Base-by-base conservation (phyloP, 64 coral and sea anemone species). In the Actinia tenebrosa region DNA sequence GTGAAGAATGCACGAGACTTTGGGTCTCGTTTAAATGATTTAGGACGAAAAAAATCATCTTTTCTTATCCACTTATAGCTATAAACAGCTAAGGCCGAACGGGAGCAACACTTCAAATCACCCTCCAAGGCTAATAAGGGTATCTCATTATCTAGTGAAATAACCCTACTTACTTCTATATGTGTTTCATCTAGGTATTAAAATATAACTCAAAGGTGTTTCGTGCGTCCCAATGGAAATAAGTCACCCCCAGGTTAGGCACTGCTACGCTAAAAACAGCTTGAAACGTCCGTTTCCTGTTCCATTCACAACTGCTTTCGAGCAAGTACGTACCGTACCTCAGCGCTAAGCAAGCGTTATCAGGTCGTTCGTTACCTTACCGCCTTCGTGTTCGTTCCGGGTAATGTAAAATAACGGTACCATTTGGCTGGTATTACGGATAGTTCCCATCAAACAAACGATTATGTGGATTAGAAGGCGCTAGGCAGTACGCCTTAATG, bases 211-310 rank as follows among this genome's bases (percentile, higher is more conserved):
- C 69, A 30, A 75, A 75, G 7, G 22, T 52, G 46, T 81, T 85
- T 85, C 83, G 83, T 85, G 82, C 50, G 83, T 44, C 53, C 25
- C 16, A 18, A 85, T 85, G 83, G 83, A 85, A 85, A 85, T 85
- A 44, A 85, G 43, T 85, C 16, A 85, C 83, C 83, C 58, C 83
- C 83, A 85, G 56, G 83, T 44, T 61, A 61, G 83, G n/a, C 30
- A 75, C 63, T 25, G 83, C 22, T 61, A 59, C 6, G 83, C 56
- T 37, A 85, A 58, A 61, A 85, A 0, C 83, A 85, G 83, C 83
- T 30, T 64, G 83, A 61, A 85, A 59, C 83, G 83, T 85, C 83
- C 83, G 83, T 62, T 85, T 85, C 83, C 83, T 64, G 83, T 81
- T 81, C 43, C 50, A 81, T 81, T 45, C 79, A 50, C 43, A 53